Conservation (phyloP, 2,113 vertebrate species). For the Ardeotis arabs region DNA sequence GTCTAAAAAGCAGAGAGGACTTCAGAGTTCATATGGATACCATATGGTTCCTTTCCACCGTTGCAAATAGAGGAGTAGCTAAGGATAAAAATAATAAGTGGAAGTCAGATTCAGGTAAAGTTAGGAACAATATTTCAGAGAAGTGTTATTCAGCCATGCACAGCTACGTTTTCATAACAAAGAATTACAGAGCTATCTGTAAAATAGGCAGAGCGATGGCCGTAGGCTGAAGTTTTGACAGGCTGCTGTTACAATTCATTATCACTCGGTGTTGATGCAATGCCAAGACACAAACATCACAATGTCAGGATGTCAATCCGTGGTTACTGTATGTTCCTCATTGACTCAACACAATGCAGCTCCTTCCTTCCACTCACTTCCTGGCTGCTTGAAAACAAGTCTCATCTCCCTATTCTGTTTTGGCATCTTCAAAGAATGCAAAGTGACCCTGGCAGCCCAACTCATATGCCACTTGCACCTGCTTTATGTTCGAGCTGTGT, state of each 20-base stretch:
- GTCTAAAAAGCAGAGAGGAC: constrained; percentile 35
- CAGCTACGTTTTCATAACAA: constrained; percentile 6
- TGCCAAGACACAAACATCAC: constrained; percentile 54
- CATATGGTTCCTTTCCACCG: neutral
- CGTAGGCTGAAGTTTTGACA: constrained; percentile 16
- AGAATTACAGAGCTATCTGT: neutral
- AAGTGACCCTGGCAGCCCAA: neutral
- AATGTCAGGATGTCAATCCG: constrained; percentile 9
- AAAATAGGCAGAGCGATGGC: neutral
- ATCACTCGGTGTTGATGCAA: neutral
- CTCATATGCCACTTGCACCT: constrained; percentile 31
- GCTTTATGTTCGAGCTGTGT: neutral
- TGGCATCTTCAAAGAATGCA: constrained; percentile 1
- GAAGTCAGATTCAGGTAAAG: neutral
- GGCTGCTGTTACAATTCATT: constrained; percentile 1
- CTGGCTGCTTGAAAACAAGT: constrained; percentile 7
- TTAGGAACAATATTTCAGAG: neutral
- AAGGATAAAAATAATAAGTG: neutral
- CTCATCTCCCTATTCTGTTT: neutral
- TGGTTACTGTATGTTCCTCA: constrained; percentile 8
- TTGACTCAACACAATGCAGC: constrained; percentile 10
- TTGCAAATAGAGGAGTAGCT: neutral
- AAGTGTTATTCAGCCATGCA: neutral
- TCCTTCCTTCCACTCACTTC: neutral
- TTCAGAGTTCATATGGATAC: constrained; percentile 39